phyloP scores from a whole-genome alignment of 2,888 invertebrate genomes.

The Rosalia funebris region DNA sequence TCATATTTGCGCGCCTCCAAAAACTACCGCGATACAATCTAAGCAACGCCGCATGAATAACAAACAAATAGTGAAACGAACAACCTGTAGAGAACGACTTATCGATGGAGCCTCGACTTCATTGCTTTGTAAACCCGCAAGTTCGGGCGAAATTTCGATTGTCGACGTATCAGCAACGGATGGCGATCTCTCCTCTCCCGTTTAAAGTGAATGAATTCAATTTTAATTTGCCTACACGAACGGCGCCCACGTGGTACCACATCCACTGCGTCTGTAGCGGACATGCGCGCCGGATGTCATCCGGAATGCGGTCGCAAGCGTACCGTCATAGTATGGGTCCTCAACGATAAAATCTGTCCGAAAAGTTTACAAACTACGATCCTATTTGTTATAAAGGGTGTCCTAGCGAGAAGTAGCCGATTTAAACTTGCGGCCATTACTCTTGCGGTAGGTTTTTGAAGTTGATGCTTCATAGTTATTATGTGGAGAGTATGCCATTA shows the following conservation, averaged over 20 bases:
- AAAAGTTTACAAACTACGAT: no score
- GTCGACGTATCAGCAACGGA: background rate
- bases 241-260: slow-evolving; percentile 12
- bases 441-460: no score
- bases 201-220: slow-evolving; percentile 6
- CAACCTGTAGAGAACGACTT: background rate
- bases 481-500: no score
- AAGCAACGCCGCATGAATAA: no score
- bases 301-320: background rate
- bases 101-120: slow-evolving; percentile 12
- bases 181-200: background rate
- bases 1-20: no score
- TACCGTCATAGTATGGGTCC: slow-evolving; percentile 6
- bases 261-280: slow-evolving; percentile 12
- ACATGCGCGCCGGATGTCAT: slow-evolving; percentile 14
- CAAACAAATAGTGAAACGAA: no score
- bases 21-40: no score
- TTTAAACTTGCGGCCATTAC: no score
- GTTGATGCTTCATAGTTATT: no score
- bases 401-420: no score
- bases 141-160: slow-evolving; percentile 8
- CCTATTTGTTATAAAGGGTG: no score
- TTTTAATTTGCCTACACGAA: slow-evolving; percentile 18
- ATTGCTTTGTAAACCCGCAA: background rate
- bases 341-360: background rate